Percentiles rank a stretch among this genome's conserved stretches.
Evolutionary conservation across 2,113 vertebrate genomes (phyloP).

Genomic region (Pterophyllum scalare): DNA sequence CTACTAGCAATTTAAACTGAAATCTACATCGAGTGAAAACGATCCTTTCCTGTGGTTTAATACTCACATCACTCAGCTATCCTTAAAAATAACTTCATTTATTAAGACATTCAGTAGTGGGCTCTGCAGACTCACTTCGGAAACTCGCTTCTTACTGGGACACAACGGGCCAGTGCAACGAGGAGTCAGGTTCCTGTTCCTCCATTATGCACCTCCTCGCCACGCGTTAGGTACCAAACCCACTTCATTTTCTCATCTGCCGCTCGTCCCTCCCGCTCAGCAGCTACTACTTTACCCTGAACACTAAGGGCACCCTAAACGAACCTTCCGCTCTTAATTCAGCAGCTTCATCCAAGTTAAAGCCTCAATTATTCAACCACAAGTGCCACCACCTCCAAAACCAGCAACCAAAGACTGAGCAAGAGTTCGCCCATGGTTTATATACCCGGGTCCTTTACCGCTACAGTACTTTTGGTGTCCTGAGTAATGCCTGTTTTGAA

Average conservation of each 20-base stretch:
- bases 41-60: too few species aligned
- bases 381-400: fast-evolving
- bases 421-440: fast-evolving
- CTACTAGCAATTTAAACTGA: fast-evolving
- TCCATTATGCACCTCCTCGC: too few species aligned
- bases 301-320: fast-evolving
- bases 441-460: constrained; percentile 37
- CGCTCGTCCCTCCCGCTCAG: neutral
- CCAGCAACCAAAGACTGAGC: neutral
- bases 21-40: neutral
- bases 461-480: neutral
- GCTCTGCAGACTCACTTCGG: neutral
- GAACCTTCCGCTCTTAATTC: fast-evolving
- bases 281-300: neutral
- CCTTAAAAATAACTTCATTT: too few species aligned
- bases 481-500: constrained; percentile 24
- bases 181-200: neutral
- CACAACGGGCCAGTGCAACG: neutral
- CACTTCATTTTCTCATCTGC: too few species aligned
- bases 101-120: too few species aligned
- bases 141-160: neutral
- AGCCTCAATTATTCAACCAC: fast-evolving
- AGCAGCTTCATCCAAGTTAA: neutral
- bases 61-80: neutral
- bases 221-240: neutral